These are phyloP conservation scores for Mellilla xanthometata DNA, from an alignment of 2,888 invertebrate genomes.

Conservation along the genomic window DNA sequence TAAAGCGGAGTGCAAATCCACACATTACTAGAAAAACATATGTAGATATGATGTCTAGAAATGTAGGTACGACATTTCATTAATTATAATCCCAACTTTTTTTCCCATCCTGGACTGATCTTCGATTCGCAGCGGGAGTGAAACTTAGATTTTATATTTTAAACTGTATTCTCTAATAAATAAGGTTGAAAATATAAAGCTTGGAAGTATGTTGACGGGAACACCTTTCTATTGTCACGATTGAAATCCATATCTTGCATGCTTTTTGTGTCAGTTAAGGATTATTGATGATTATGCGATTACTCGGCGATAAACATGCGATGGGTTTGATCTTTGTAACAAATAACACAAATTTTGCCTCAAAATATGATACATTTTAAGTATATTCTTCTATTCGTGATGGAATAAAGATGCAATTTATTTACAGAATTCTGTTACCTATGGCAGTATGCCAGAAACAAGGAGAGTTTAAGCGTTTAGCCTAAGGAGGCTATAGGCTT, in stretches of 20 bases:
- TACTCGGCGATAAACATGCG: constrained; percentile 54
- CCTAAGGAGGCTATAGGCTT: too few relatives aligned
- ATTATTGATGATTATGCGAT: constrained; percentile 77
- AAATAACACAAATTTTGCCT: neutral
- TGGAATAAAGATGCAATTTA: too few relatives aligned
- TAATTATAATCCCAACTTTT: constrained; percentile 66
- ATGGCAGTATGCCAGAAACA: too few relatives aligned
- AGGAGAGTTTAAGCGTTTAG: too few relatives aligned
- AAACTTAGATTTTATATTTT: constrained; percentile 15
- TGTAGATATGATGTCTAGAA: constrained; percentile 50
- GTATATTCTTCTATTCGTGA: too few relatives aligned
- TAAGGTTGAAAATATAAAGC: too few relatives aligned
- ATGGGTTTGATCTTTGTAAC: constrained; percentile 19
- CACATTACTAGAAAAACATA: too few relatives aligned
- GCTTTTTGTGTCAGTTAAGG: constrained; percentile 62
- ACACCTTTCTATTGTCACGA: constrained; percentile 37
- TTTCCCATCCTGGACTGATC: constrained; percentile 50
- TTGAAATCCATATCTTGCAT: constrained; percentile 53
- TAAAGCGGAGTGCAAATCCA: too few relatives aligned
- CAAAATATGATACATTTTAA: too few relatives aligned
- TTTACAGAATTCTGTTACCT: too few relatives aligned
- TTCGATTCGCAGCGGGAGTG: constrained; percentile 63
- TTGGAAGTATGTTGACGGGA: constrained; percentile 16
- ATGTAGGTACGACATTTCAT: constrained; percentile 63
- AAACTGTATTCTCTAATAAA: too few relatives aligned